Evolutionary conservation across 1,140 invertebrate species (phyloP), one percentile per base, ranked within the genome.

Genomic region (Drosophila lacteicornis): DNA sequence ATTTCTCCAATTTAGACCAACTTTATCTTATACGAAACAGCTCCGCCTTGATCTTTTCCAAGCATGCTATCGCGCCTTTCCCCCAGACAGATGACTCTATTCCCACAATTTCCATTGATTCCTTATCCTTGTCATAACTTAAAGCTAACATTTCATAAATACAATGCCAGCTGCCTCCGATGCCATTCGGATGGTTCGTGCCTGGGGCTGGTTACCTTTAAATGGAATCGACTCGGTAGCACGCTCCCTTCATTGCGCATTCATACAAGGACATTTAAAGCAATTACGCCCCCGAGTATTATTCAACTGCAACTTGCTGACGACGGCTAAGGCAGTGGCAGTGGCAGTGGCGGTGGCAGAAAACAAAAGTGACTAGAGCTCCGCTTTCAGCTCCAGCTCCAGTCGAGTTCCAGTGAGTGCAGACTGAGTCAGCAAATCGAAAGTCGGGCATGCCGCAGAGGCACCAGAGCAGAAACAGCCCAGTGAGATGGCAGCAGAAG

Each of bases 211-310:
- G 51, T 76, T 76, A 61, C 73, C 60, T 71, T 86, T 86, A 76
- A 86, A 86, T 77, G 59, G 69, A 66, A 70, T 43, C 66, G 61
- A 22, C 58, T 51, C 30, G 19, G 49, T 71, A 40, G 58, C 66
- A 67, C 58, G 46, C 49, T 76, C 33, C 30, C 47, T 68, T 84
- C 58, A 81, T 83, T 77, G 67, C 51, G 76, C 80, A 85, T 82
- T 88, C 85, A 73, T 90, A 90, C 80, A 88, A 90, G 82, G 84
- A 90, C 84, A 88, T 90, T 88, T 88, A 84, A 88, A 88, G 84
- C 84, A 88, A 88, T 88, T 88, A 88, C 85, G 75, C 84, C 84
- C 84, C 61, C 47, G 84, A 70, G 84, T 88, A 88, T 88, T 90
- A 90, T 88, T 90, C 85, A 81, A 69, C 77, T 88, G 84, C 84